A percentile compares a stretch with the other conserved stretches of the same genome.
phyloP scores from a whole-genome alignment of 2,113 vertebrate species.

The Brachypodius melanocephalos region DNA sequence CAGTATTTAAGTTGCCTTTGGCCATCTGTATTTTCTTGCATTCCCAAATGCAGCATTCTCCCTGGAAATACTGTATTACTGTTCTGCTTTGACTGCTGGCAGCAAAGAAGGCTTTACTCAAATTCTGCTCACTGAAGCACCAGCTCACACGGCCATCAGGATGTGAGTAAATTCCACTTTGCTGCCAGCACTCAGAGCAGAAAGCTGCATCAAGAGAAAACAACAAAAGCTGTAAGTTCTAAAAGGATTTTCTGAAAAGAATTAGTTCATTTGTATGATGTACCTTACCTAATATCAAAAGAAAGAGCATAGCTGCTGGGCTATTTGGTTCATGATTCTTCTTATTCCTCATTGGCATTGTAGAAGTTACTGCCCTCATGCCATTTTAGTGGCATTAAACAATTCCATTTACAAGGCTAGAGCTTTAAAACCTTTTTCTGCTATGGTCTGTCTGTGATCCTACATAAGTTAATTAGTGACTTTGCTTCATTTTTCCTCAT shows the following conservation, averaged over 20 bases:
- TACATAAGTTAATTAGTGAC: not conserved
- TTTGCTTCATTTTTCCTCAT: not conserved
- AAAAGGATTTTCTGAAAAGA: slow-evolving; percentile 45
- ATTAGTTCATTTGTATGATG: slow-evolving; percentile 33
- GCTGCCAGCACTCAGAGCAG: slow-evolving; percentile 31
- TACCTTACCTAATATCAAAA: slow-evolving; percentile 38
- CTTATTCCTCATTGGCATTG: not conserved
- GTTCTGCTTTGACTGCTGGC: not conserved
- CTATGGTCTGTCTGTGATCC: not conserved
- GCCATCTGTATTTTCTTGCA: slow-evolving; percentile 21
- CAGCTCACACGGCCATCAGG: not conserved
- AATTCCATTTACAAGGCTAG: not conserved
- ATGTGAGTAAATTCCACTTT: slow-evolving; percentile 52
- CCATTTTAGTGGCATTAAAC: not conserved
- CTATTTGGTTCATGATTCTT: not conserved
- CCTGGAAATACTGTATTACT: not conserved
- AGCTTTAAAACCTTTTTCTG: not conserved
- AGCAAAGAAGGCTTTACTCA: slow-evolving; percentile 26
- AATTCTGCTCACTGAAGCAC: slow-evolving; percentile 10
- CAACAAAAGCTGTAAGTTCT: slow-evolving; percentile 44
- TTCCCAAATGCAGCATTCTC: not conserved
- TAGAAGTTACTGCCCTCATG: not conserved
- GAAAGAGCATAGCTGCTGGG: not conserved
- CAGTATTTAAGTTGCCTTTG: slow-evolving; percentile 8
- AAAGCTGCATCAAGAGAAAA: slow-evolving; percentile 46